Base-by-base conservation (phyloP, 2,888 invertebrate genomes). In the Anoplius nigerrimus region DNA sequence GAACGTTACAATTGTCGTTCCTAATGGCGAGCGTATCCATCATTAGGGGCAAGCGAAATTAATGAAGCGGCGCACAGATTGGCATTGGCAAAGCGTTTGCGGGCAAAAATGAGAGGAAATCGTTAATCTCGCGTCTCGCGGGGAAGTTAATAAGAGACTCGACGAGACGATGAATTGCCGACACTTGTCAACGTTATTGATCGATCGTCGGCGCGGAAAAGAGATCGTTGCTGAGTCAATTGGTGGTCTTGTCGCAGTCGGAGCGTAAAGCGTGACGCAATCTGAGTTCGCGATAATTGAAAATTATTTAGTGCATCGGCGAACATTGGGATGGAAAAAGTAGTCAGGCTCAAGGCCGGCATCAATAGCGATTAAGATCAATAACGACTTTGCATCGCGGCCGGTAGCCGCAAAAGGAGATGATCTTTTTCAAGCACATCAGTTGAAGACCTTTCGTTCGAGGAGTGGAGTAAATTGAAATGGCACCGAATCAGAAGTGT, bases 311-410 rank as follows among this genome's bases (percentile, higher is more conserved):
- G 48, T 18, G 48, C 16, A 18, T 48, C 34, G 48, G 5, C 48
- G 18, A 4, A 18, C 45, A 16, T 16, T n/a, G 45, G n/a, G 11
- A 2, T 16, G 5, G 48, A 16, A 48, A 18, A 6, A 48, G 48
- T 15, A 6, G 16, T 4, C 45, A 2, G n/a, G 45, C 11, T 16
- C 6, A 48, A 48, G 16, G n/a, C n/a, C n/a, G 16, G 18, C n/a
- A 48, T 48, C 62, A 21, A 66, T 66, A 66, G 48, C 62, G 62
- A 66, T 66, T 66, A 62, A 66, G 18, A 48, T 66, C 62, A 62
- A 62, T 66, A 62, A 66, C 46, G 46, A 62, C 48, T 54, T 62
- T 66, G 34, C 62, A 48, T 54, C 54, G 46, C n/a, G 27, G 46
- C 21, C 21, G 22, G 8, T 20, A 48, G 46, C 11, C 34, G n/a